Base-by-base conservation (phyloP, 2,888 invertebrate genomes). In the Syrphus vitripennis region DNA sequence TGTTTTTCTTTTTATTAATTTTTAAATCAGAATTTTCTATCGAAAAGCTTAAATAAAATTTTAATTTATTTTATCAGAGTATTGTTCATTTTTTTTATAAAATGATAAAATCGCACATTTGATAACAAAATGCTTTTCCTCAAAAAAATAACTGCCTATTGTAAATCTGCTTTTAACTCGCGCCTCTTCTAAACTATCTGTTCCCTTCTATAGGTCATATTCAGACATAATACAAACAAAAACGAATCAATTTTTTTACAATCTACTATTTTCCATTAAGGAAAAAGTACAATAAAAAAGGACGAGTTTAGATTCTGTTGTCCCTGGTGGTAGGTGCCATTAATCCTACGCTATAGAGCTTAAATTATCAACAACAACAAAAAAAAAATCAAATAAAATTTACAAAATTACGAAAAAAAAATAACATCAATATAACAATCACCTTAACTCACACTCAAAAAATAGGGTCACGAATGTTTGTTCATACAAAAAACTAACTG, bases 271-370 rank as follows among this genome's bases (percentile, higher is more conserved):
- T 55, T 67, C 34, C 26, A 34, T 24, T 16, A 55, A 50, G n/a
- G 61, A 53, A 69, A 69, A 48, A 63, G 26, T 40, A 67, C 45
- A 31, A 31, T 16, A 29, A 26, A 29, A 31, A 70, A 34, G 76
- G 50, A 50, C 65, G 81, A 61, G 55, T 55, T 10, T 34, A 55
- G 55, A 31, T 31, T 55, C n/a, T n/a, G n/a, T 31, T 55, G 55
- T 55, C 29, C 50, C 10, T 50, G 6, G 40, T 50, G 19, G n/a
- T 53, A 59, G 82, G 59, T 67, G 67, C 82, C 82, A 78, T 78
- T 78, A 45, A 53, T 78, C 78, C 78, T 78, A 69, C 74, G 67
- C 83, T 72, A 53, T 45, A 10, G n/a, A 57, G 16, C 72, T 79
- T 37, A 74, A 78, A 74, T 61, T 74, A 55, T 74, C 72, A 59